phyloP scores from a whole-genome alignment of 2,113 vertebrate genomes.

The Oreocharis arfaki region DNA sequence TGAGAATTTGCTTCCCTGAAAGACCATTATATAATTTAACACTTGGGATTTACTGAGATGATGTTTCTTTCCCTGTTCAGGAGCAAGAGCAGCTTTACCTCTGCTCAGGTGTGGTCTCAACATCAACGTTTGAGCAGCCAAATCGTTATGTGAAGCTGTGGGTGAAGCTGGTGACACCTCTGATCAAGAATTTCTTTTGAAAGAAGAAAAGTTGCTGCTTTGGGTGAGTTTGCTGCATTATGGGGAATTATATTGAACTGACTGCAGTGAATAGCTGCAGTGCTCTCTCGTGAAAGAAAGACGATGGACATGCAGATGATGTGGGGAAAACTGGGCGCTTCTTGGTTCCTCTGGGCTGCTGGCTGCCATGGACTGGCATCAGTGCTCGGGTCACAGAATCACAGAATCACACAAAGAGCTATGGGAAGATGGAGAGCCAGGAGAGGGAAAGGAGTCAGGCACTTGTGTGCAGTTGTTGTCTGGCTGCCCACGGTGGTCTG shows the following conservation, averaged over 20 bases:
- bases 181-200: constrained; percentile 99
- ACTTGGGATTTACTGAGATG: background rate
- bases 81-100: constrained; percentile 89
- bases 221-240: background rate
- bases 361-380: background rate
- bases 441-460: background rate
- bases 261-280: background rate
- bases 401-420: background rate
- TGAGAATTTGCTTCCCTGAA: background rate
- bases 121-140: constrained; percentile 86
- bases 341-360: background rate
- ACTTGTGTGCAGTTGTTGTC: background rate
- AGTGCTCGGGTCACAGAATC: background rate
- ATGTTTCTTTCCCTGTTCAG: constrained; percentile 57
- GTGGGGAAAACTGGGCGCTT: background rate
- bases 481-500: background rate
- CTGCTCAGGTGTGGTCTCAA: constrained; percentile 79
- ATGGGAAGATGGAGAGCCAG: background rate
- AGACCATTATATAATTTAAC: background rate
- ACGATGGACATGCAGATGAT: background rate
- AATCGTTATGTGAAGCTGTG: constrained; percentile 89
- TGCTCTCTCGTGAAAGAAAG: background rate
- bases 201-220: background rate
- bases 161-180: constrained; percentile 92
- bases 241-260: background rate